Evolutionary conservation across 2,113 vertebrate genomes (phyloP), one percentile per base, ranked within the genome.

Genomic region (Silurus glanis): DNA sequence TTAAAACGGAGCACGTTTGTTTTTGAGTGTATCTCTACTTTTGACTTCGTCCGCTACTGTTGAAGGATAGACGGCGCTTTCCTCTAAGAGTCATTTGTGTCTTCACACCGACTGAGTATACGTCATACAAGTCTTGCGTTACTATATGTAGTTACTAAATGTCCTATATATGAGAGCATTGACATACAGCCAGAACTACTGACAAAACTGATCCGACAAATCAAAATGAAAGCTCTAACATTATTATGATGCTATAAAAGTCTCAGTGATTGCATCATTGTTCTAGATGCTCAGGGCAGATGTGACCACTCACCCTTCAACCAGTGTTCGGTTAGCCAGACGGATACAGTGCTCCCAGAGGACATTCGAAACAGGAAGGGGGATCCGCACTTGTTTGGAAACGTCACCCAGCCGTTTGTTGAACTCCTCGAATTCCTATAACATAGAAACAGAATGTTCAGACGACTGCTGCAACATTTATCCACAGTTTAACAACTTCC

Each of bases 271-370:
- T 66, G 64, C 21, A 49, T 45, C 23, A 8, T 47, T 82, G 56
- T 37, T 62, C 47, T 47, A 64, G 37, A n/a, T 69, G 17, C 37
- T 56, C 72, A 80, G 7, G 16, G 49, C 13, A 67, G 28, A 16
- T 21, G 21, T 82, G 17, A 49, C 17, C 23, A 86, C 95, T 95
- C 93, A 99, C 98, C 98, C 98, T 92, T 99, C 98, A 7, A 99
- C 98, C 0, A 99, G 95, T 53, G 98, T 99, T 94, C 98, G 94
- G 89, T 99, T 99, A 88, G 98, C 98, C 92, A 99, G 89, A 23
- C 98, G 98, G 89, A 99, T 99, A 92, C 98, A 99, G 90, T 99
- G 98, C 87, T 99, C 98, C 98, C 98, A 99, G 79, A 99, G 96
- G 85, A 99, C 97, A 84, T 99, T 99, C 91, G 98, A 99, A 85